Evolutionary conservation across 2,113 vertebrate genomes (phyloP).

Genomic region (Cranoglanis bouderius): DNA sequence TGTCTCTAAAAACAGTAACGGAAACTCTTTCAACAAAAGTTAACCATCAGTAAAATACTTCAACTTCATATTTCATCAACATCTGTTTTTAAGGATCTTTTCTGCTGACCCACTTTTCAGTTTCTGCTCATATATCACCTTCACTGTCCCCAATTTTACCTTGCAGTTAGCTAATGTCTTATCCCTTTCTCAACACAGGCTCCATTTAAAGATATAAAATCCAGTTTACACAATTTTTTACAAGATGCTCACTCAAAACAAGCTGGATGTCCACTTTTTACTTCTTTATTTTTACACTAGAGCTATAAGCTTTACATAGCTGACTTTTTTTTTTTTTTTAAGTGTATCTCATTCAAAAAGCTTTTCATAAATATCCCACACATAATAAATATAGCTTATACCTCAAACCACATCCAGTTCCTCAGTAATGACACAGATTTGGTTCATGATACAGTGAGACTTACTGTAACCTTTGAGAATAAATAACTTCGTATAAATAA

Average conservation of each 20-base stretch:
- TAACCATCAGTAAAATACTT: constrained; percentile 53
- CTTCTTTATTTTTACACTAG: not conserved
- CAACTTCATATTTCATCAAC: constrained; percentile 16
- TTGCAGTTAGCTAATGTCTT: constrained; percentile 65
- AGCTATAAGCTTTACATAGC: not conserved
- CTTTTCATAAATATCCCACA: not conserved
- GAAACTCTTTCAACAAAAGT: constrained; percentile 48
- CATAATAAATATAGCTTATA: not conserved
- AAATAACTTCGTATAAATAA: not conserved
- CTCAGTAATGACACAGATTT: not conserved
- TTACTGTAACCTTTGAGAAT: not conserved
- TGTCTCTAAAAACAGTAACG: constrained; percentile 34
- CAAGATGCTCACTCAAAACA: not conserved
- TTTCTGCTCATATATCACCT: constrained; percentile 56
- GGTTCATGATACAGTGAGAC: not conserved
- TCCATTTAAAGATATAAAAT: constrained; percentile 43
- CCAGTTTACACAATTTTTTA: not conserved
- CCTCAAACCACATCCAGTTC: not conserved
- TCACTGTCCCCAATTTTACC: constrained; percentile 73
- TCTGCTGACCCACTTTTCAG: constrained; percentile 14
- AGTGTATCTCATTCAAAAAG: not conserved
- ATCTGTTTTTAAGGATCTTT: constrained; percentile 16
- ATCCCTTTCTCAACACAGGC: constrained; percentile 60
- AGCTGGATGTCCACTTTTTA: not conserved
- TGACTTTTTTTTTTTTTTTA: not conserved